phyloP scores from a whole-genome alignment of 2,113 vertebrate genomes.

The Mormoops blainvillei region DNA sequence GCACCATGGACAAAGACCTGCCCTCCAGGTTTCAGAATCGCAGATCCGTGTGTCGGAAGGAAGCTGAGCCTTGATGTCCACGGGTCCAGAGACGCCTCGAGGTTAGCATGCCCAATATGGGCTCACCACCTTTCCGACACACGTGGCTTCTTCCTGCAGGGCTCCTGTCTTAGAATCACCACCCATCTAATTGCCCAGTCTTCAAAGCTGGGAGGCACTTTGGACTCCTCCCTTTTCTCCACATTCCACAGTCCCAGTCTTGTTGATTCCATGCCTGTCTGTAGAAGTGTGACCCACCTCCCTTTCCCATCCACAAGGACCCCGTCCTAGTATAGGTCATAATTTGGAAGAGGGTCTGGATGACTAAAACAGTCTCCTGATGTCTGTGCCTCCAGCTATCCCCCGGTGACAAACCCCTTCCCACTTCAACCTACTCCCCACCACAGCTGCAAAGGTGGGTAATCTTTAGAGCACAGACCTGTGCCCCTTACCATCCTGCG shows the following conservation, averaged over 20 bases:
- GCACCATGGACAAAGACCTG: neutral
- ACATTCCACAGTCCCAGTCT: neutral
- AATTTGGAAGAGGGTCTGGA: rapidly evolving
- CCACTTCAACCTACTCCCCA: too few species aligned
- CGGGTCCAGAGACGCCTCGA: neutral
- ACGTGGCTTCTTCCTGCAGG: neutral
- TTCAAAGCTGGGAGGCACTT: neutral
- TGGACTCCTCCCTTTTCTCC: neutral
- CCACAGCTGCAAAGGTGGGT: neutral
- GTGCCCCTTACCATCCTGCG: conserved; percentile 75
- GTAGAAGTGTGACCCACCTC: neutral
- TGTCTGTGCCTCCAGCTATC: too few species aligned
- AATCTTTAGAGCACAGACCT: neutral
- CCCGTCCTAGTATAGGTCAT: neutral
- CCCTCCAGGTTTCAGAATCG: neutral
- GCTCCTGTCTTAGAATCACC: neutral
- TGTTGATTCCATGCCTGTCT: neutral
- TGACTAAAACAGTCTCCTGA: neutral
- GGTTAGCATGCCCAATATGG: neutral
- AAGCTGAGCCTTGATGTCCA: neutral
- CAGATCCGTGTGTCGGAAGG: neutral
- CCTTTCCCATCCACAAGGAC: neutral
- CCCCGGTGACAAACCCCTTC: too few species aligned
- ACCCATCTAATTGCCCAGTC: neutral
- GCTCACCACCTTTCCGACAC: neutral